These are phyloP conservation scores for Colius striatus DNA, from an alignment of 2,113 vertebrate genomes.

Conservation along the genomic window DNA sequence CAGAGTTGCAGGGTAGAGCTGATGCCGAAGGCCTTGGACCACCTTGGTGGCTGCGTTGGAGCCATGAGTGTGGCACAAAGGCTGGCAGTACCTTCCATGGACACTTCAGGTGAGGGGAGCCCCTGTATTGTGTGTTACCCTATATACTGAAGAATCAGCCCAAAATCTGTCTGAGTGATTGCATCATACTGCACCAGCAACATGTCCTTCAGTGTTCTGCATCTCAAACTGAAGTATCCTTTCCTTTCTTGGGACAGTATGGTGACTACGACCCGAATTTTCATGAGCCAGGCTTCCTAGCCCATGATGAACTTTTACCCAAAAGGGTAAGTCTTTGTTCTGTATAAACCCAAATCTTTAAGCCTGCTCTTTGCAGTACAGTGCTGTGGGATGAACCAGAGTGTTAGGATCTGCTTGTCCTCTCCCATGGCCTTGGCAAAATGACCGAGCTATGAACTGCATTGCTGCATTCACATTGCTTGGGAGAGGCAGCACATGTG, in stretches of 20 bases:
- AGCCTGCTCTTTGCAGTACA: not conserved
- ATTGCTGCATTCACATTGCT: not conserved
- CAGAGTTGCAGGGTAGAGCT: not conserved
- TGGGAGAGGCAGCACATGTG: not conserved
- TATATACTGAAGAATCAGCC: not conserved
- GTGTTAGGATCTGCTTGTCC: not conserved
- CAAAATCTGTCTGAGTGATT: not conserved
- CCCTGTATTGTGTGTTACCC: not conserved
- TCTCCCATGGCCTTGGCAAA: not conserved
- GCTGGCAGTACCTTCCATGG: not conserved
- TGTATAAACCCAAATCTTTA: not conserved
- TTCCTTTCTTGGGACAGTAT: slow-evolving; percentile 74
- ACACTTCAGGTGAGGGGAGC: not conserved
- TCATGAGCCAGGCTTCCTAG: slow-evolving; percentile 89
- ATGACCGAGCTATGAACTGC: not conserved
- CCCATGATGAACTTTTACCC: slow-evolving; percentile 89
- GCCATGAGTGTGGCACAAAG: not conserved
- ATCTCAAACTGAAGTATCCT: not conserved
- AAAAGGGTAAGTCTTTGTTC: slow-evolving; percentile 82
- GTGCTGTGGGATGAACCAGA: not conserved
- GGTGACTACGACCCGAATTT: slow-evolving; percentile 91
- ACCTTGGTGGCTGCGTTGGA: not conserved
- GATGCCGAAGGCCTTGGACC: not conserved
- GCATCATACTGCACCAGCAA: not conserved
- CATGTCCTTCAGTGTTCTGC: not conserved